phyloP scores from a whole-genome alignment of 2,888 invertebrate genomes.

The Patella caerulea region DNA sequence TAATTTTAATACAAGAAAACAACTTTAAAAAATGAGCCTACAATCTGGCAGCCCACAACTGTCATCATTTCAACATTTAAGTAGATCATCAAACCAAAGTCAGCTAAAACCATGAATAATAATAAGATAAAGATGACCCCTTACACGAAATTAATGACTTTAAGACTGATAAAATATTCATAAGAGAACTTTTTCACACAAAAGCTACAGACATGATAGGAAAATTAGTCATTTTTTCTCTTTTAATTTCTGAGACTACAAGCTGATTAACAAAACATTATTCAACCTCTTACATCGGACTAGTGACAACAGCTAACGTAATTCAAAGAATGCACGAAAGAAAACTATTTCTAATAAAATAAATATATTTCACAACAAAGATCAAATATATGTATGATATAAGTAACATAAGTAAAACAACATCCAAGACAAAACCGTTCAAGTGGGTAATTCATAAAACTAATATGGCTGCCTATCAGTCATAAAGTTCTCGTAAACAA shows the following conservation, averaged over 20 bases:
- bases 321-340: too few species aligned
- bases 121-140: slow-evolving; percentile 10
- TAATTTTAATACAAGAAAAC: too few species aligned
- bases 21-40: too few species aligned
- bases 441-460: slow-evolving; percentile 1
- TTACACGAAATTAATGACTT: slow-evolving; percentile 10
- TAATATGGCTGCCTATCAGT: slow-evolving; percentile 13
- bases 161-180: slow-evolving; percentile 11
- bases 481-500: slow-evolving; percentile 10
- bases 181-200: slow-evolving; percentile 11
- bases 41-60: slow-evolving; percentile 1
- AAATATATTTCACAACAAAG: too few species aligned
- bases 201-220: slow-evolving; percentile 8
- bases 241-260: not conserved
- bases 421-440: too few species aligned
- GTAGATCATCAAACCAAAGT: slow-evolving; percentile 10
- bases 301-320: too few species aligned
- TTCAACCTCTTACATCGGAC: too few species aligned
- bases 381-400: too few species aligned
- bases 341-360: too few species aligned
- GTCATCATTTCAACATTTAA: slow-evolving; percentile 6
- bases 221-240: slow-evolving; percentile 4
- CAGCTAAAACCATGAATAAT: slow-evolving; percentile 11
- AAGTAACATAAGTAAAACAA: too few species aligned
- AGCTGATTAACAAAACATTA: too few species aligned